Percentiles rank a stretch among this genome's conserved stretches.
phyloP scores from a whole-genome alignment of 2,797 vertebrate species.

The Hemitrygon akajei region DNA sequence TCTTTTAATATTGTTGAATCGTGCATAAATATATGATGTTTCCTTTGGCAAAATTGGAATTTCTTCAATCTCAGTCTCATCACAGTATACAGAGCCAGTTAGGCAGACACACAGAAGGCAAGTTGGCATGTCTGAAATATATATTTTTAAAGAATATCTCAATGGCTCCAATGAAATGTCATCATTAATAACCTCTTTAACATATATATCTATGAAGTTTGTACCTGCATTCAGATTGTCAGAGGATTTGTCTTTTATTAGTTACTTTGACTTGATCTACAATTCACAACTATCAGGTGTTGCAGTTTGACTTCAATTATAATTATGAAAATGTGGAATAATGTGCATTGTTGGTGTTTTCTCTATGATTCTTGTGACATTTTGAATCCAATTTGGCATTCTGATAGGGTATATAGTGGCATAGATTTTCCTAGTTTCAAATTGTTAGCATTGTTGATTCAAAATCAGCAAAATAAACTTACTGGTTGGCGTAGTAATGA shows the following conservation, averaged over 20 bases:
- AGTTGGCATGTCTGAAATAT: conserved; percentile 80
- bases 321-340: neutral
- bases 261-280: neutral
- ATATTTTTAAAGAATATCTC: conserved; percentile 40
- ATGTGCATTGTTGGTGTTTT: neutral
- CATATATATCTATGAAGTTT: neutral
- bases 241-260: neutral
- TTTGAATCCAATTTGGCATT: neutral
- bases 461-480: neutral
- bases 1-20: conserved; percentile 92
- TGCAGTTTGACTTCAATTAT: neutral
- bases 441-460: neutral
- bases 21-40: conserved; percentile 85
- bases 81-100: conserved; percentile 93
- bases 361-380: neutral
- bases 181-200: neutral
- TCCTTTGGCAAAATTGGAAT: conserved; percentile 88
- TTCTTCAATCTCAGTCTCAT: conserved; percentile 80
- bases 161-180: neutral
- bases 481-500: neutral
- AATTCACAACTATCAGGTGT: neutral
- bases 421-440: neutral
- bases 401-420: neutral
- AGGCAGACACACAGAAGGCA: conserved; percentile 90
- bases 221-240: neutral